These are phyloP conservation scores for Dimorphilus gyrociliatus DNA, from an alignment of 2,888 invertebrate genomes.

Conservation along the genomic window DNA sequence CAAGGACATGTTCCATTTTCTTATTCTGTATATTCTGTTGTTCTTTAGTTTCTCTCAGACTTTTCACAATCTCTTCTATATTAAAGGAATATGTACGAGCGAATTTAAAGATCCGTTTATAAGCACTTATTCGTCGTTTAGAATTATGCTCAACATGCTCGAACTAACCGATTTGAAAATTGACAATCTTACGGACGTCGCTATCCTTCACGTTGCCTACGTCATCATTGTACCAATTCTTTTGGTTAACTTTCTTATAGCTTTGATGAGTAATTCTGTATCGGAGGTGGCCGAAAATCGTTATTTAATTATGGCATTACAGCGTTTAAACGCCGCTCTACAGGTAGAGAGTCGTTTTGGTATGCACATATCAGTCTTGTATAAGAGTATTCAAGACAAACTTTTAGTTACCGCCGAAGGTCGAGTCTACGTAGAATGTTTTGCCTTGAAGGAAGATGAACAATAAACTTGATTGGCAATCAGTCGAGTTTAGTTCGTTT, in stretches of 20 bases:
- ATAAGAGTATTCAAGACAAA: too few relatives aligned
- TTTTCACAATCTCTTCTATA: slow-evolving; percentile 5
- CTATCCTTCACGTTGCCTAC: slow-evolving; percentile 6
- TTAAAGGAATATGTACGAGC: slow-evolving; percentile 3
- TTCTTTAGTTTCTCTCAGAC: slow-evolving; percentile 7
- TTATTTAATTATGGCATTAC: slow-evolving; percentile 5
- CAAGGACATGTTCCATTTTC: slow-evolving; percentile 7
- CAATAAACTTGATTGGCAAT: too few relatives aligned
- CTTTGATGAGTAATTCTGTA: slow-evolving; percentile 7
- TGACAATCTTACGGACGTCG: slow-evolving; percentile 2
- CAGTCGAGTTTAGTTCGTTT: too few relatives aligned
- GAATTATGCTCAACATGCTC: slow-evolving; percentile 7
- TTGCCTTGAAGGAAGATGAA: too few relatives aligned
- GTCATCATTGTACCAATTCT: slow-evolving; percentile 7
- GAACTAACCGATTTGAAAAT: slow-evolving; percentile 6
- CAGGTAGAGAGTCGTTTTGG: slow-evolving; percentile 2
- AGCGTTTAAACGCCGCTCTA: slow-evolving; percentile 4
- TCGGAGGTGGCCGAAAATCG: slow-evolving; percentile 6
- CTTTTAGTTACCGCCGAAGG: too few relatives aligned
- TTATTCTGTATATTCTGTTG: slow-evolving; percentile 5
- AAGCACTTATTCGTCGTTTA: slow-evolving; percentile 6
- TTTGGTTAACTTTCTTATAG: slow-evolving; percentile 8
- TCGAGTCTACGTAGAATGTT: too few relatives aligned
- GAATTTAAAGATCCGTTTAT: slow-evolving; percentile 1
- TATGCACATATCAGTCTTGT: too few relatives aligned